Evolutionary conservation across 2,888 invertebrate species (phyloP).

Genomic region (Onthophagus sagittarius): DNA sequence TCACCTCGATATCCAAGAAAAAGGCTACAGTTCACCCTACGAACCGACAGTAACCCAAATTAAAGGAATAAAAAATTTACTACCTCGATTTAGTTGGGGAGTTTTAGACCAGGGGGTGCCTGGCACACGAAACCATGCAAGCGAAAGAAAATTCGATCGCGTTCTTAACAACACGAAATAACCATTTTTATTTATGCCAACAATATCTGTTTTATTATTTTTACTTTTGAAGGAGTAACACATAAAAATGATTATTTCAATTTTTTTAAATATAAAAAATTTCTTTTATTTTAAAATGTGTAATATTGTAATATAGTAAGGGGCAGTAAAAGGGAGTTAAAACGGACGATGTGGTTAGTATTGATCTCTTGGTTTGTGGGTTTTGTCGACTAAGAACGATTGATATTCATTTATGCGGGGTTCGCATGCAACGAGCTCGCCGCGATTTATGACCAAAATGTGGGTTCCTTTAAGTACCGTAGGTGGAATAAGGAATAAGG

Average conservation of each 20-base stretch:
- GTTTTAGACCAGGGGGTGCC: not conserved
- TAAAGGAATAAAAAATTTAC: not conserved
- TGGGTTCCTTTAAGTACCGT: not conserved
- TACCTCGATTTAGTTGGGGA: not conserved
- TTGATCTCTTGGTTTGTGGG: not conserved
- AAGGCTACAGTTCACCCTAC: not conserved
- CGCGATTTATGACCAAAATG: not conserved
- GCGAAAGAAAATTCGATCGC: not conserved
- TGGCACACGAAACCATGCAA: not conserved
- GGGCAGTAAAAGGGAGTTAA: not conserved
- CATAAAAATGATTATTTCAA: too few relatives aligned
- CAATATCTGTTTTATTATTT: too few relatives aligned
- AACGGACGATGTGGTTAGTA: not conserved
- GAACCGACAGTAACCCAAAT: not conserved
- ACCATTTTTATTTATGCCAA: not conserved
- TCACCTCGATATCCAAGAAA: not conserved
- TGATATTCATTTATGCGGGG: not conserved
- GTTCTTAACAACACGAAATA: not conserved
- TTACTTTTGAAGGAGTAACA: too few relatives aligned
- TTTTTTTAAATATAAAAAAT: too few relatives aligned
- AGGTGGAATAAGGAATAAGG: not conserved
- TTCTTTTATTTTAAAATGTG: too few relatives aligned
- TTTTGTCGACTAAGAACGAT: not conserved
- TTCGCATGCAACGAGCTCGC: not conserved
- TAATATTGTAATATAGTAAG: too few relatives aligned